Percentiles rank a stretch among this genome's conserved stretches.
Evolutionary conservation across 2,797 vertebrate species (phyloP).

Genomic region (Chaetodon trifasciatus): DNA sequence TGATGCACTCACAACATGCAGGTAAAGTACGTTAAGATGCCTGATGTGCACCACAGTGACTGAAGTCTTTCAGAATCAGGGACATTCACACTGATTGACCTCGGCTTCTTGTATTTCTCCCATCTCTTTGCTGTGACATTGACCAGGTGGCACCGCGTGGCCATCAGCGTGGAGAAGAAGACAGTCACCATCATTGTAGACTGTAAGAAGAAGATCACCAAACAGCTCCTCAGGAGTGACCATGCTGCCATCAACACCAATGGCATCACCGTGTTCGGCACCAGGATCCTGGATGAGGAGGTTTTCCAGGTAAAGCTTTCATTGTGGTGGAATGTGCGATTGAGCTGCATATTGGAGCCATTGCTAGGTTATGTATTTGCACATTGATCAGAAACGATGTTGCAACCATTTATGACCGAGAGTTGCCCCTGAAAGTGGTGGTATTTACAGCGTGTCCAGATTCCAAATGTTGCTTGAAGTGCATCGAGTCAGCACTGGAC

Average conservation of each 20-base stretch:
- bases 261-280: conserved; percentile 95
- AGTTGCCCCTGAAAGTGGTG: neutral
- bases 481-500: neutral
- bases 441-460: neutral
- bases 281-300: conserved; percentile 94
- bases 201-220: conserved; percentile 94
- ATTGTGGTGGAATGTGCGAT: neutral
- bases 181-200: conserved; percentile 96
- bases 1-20: neutral
- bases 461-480: conserved; percentile 3
- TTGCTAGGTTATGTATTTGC: neutral
- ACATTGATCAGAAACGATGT: neutral
- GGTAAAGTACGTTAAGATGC: neutral
- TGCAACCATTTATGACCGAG: neutral
- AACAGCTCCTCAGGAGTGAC: conserved; percentile 92
- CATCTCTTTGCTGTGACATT: conserved; percentile 30
- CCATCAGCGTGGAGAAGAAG: conserved; percentile 97
- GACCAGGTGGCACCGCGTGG: conserved; percentile 96
- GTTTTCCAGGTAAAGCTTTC: conserved; percentile 91
- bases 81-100: neutral
- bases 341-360: neutral
- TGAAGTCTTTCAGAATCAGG: neutral
- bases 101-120: neutral
- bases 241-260: conserved; percentile 88
- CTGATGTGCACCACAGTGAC: neutral